phyloP scores from a whole-genome alignment of 2,797 vertebrate species.

The Acanthis flammea region DNA sequence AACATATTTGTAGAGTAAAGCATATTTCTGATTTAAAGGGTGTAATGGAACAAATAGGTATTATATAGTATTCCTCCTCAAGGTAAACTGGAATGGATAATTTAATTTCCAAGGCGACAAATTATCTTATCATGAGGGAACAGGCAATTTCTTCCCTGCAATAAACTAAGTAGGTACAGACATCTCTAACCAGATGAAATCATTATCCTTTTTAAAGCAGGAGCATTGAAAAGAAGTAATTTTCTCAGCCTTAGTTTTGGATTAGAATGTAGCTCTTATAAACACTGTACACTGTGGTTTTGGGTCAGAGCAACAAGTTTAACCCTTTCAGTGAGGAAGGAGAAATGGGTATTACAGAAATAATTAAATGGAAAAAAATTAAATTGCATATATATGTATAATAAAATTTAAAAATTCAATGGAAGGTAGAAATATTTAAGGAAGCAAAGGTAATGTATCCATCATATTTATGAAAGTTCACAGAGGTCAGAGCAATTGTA shows the following conservation, averaged over 20 bases:
- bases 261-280: slow-evolving; percentile 35
- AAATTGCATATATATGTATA: neutral
- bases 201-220: slow-evolving; percentile 70
- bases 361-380: neutral
- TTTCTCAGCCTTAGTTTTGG: slow-evolving; percentile 62
- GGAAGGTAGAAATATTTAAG: neutral
- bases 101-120: slow-evolving; percentile 77
- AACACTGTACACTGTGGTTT: slow-evolving; percentile 1
- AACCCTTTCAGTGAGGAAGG: slow-evolving; percentile 16
- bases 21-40: slow-evolving; percentile 53
- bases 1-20: slow-evolving; percentile 48
- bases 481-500: neutral
- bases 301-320: slow-evolving; percentile 30
- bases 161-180: slow-evolving; percentile 71
- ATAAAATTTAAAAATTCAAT: neutral
- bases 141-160: slow-evolving; percentile 71
- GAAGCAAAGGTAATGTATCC: neutral
- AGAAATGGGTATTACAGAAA: neutral
- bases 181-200: slow-evolving; percentile 75
- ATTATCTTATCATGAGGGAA: slow-evolving; percentile 73
- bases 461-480: neutral
- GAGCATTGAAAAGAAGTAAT: slow-evolving; percentile 69
- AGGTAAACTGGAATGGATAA: slow-evolving; percentile 70
- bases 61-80: slow-evolving; percentile 62
- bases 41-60: slow-evolving; percentile 66